Percentiles rank a stretch among this genome's conserved stretches.
Conservation (phyloP, 2,797 vertebrate species). For the Champsocephalus gunnari region DNA sequence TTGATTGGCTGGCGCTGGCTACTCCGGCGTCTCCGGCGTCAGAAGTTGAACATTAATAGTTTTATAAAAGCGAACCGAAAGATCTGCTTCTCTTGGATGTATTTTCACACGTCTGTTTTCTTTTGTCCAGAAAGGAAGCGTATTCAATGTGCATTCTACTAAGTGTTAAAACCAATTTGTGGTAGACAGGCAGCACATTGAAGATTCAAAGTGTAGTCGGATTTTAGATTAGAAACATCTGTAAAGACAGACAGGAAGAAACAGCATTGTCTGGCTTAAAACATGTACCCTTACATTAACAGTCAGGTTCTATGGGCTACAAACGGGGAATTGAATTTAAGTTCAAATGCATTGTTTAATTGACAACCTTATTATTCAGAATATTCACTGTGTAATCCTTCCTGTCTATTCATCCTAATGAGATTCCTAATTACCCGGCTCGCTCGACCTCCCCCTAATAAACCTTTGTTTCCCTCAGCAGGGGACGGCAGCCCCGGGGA, state of each 20-base stretch:
- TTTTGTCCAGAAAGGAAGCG: not conserved
- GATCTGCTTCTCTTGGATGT: not conserved
- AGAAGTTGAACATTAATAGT: not conserved
- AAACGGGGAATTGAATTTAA: not conserved
- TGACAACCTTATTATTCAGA: constrained; percentile 17
- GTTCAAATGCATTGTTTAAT: not conserved
- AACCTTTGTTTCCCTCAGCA: constrained; percentile 67
- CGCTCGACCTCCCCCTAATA: constrained; percentile 29
- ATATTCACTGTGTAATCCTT: constrained; percentile 43
- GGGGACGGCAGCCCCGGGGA: constrained; percentile 51
- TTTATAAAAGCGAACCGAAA: not conserved
- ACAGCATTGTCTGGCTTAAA: not conserved
- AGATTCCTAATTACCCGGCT: constrained; percentile 25
- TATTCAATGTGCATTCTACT: not conserved
- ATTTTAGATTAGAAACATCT: not conserved
- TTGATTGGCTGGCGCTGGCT: too few relatives aligned
- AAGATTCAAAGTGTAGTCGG: not conserved
- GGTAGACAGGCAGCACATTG: not conserved
- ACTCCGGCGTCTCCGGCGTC: too few relatives aligned
- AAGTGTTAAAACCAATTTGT: not conserved
- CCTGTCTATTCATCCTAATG: constrained; percentile 53
- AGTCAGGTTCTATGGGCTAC: not conserved
- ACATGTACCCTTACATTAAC: not conserved
- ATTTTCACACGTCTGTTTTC: not conserved
- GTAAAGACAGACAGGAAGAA: not conserved